These are phyloP conservation scores for Criorhina ranunculi DNA, from an alignment of 2,888 invertebrate genomes.

Conservation along the genomic window DNA sequence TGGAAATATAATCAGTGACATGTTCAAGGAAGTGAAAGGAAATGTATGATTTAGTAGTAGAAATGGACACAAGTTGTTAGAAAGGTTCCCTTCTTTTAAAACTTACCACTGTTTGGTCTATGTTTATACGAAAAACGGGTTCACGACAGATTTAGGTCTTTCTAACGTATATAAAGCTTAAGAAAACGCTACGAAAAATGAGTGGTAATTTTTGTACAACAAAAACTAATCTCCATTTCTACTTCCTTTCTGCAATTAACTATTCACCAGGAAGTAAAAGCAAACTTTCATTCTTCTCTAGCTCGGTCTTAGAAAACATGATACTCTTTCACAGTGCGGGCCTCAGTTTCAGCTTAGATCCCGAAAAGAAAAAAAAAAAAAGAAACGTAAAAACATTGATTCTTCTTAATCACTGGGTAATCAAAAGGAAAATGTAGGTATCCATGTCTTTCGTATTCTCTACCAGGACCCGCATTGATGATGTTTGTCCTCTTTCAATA, in stretches of 20 bases:
- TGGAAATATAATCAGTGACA: too few species aligned
- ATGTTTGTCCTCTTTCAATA: slow-evolving; percentile 1
- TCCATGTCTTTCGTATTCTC: slow-evolving; percentile 5
- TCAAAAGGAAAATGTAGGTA: slow-evolving; percentile 36
- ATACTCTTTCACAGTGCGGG: background rate
- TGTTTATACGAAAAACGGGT: too few species aligned
- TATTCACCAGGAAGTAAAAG: background rate
- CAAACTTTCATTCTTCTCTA: background rate
- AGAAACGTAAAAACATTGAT: slow-evolving; percentile 43
- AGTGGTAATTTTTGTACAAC: too few species aligned
- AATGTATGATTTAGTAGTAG: too few species aligned
- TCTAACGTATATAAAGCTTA: too few species aligned
- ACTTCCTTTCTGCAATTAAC: background rate
- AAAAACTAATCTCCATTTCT: too few species aligned
- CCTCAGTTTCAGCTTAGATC: background rate
- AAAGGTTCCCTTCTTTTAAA: too few species aligned
- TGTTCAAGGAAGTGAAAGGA: too few species aligned
- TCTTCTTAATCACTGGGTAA: slow-evolving; percentile 43
- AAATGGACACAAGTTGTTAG: too few species aligned
- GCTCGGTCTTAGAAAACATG: background rate
- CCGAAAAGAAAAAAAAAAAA: background rate
- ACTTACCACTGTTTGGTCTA: too few species aligned
- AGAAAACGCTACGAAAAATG: too few species aligned
- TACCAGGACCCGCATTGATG: slow-evolving; percentile 15
- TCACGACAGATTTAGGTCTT: too few species aligned